A percentile compares a stretch with the other conserved stretches of the same genome.
Conservation (phyloP, 2,113 vertebrate genomes). For the Astatoreochromis straeleni region DNA sequence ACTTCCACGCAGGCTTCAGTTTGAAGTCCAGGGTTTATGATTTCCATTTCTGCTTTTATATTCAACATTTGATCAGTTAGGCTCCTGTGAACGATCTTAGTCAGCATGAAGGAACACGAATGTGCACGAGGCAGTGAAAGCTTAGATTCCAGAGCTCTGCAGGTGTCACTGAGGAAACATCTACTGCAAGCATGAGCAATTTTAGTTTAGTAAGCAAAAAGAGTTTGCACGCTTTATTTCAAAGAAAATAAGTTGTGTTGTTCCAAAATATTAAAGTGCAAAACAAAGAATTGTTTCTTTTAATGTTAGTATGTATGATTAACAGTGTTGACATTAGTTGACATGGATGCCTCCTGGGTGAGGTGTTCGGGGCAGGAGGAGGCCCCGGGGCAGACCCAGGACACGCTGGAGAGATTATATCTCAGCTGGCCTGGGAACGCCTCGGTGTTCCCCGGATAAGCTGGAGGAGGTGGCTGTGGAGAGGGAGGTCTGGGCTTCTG, state of each 20-base stretch:
- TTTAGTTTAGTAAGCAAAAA: not conserved
- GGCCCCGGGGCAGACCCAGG: not conserved
- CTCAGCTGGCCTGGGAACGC: rapidly evolving
- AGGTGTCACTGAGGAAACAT: not conserved
- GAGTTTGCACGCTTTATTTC: not conserved
- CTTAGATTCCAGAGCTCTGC: not conserved
- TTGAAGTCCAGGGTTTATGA: not conserved
- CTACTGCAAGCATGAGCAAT: not conserved
- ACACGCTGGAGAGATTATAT: rapidly evolving
- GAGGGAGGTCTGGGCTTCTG: not conserved
- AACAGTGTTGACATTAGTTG: not conserved
- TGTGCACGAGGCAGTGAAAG: rapidly evolving
- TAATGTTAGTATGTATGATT: not conserved
- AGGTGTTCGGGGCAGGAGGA: rapidly evolving
- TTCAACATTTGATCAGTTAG: not conserved
- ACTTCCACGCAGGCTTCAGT: not conserved
- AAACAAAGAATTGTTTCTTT: not conserved
- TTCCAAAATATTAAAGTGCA: not conserved
- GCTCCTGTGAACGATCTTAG: not conserved
- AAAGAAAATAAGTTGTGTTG: not conserved
- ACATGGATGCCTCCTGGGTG: rapidly evolving
- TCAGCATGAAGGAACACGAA: not conserved
- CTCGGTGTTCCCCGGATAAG: not conserved
- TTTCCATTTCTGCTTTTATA: not conserved
- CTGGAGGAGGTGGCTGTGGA: not conserved